Conservation (phyloP, 2,113 vertebrate species). For the Platichthys flesus region DNA sequence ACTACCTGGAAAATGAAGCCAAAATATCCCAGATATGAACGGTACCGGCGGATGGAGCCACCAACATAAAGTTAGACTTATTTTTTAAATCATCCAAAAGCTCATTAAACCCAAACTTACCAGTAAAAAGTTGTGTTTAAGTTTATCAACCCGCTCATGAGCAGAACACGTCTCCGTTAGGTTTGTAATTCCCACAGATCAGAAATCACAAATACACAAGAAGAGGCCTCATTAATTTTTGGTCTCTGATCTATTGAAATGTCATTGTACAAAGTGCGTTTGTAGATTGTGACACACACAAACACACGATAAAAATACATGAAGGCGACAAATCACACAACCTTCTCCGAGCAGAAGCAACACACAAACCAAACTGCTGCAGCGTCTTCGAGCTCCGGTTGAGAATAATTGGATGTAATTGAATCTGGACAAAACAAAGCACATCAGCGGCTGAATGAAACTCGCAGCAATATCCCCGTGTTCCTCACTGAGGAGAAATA, state of each 20-base stretch:
- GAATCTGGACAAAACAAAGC: slow-evolving; percentile 4
- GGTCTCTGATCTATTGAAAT: background rate
- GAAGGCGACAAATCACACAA: slow-evolving; percentile 2
- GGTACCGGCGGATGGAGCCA: no score
- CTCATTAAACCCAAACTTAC: no score
- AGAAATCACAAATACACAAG: no score
- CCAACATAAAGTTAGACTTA: no score
- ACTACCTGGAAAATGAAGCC: no score
- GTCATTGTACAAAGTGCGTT: background rate
- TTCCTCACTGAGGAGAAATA: slow-evolving; percentile 31
- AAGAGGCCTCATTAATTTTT: background rate
- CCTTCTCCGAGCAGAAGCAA: slow-evolving; percentile 1
- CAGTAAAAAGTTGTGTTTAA: no score
- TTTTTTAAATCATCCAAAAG: no score
- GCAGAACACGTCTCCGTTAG: no score
- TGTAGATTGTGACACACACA: background rate
- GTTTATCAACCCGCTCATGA: no score
- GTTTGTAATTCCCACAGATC: no score
- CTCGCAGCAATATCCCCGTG: slow-evolving; percentile 21
- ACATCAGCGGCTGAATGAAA: slow-evolving; percentile 10
- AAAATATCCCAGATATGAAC: no score
- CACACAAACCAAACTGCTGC: slow-evolving; percentile 1
- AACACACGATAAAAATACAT: background rate
- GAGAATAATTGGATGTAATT: slow-evolving; percentile 55
- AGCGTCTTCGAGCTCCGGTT: slow-evolving; percentile 19